A percentile compares a stretch with the other conserved stretches of the same genome.
These are phyloP conservation scores for Listronotus oregonensis DNA, from an alignment of 1,140 invertebrate genomes.

Conservation along the genomic window DNA sequence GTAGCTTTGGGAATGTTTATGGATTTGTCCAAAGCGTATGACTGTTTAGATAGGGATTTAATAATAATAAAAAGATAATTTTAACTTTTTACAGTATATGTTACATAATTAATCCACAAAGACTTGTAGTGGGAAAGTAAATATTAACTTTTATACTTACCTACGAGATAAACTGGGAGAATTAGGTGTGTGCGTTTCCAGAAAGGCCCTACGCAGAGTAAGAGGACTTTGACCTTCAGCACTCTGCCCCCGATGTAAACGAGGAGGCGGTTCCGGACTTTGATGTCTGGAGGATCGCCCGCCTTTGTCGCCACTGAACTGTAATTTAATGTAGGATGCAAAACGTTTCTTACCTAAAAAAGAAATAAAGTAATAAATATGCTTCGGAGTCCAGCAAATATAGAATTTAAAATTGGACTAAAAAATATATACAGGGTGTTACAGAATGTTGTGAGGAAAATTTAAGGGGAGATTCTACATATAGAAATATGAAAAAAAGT, in stretches of 20 bases:
- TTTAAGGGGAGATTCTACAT: too few species aligned
- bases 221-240: constrained; percentile 63
- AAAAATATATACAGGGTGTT: too few species aligned
- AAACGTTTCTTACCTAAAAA: constrained; percentile 65
- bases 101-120: too few species aligned
- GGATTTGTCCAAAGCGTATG: too few species aligned
- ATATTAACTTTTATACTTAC: too few species aligned
- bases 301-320: constrained; percentile 58
- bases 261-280: constrained; percentile 69
- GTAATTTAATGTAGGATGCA: constrained; percentile 77
- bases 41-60: too few species aligned
- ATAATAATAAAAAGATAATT: too few species aligned
- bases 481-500: too few species aligned
- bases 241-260: constrained; percentile 62
- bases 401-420: not conserved
- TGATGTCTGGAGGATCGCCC: constrained; percentile 58
- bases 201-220: constrained; percentile 63
- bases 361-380: not conserved
- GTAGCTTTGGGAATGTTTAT: too few species aligned
- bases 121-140: too few species aligned
- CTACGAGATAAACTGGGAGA: constrained; percentile 65
- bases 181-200: constrained; percentile 60
- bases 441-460: too few species aligned
- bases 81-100: too few species aligned
- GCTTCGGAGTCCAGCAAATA: not conserved